Evolutionary conservation across 2,888 invertebrate species (phyloP).

Genomic region (Microctonus brassicae): DNA sequence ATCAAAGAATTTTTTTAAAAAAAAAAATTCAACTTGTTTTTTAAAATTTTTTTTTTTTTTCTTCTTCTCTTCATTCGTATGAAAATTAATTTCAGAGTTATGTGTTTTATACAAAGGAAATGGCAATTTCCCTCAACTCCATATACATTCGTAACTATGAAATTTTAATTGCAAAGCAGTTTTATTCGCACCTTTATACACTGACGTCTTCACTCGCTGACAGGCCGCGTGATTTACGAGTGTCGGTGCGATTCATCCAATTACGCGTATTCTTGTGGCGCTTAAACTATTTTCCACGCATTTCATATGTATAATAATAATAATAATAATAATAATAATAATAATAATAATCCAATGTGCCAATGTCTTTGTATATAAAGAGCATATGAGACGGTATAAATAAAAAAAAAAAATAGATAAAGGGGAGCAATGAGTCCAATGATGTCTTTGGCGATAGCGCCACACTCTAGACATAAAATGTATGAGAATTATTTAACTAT

Average conservation of each 20-base stretch:
- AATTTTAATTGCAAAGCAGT: conserved; percentile 37
- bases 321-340: not conserved
- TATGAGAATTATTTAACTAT: conserved; percentile 18
- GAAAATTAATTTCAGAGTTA: conserved; percentile 21
- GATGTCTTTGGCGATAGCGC: conserved; percentile 34
- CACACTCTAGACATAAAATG: conserved; percentile 16
- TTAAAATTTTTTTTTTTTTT: not conserved
- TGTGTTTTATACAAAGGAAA: conserved; percentile 2
- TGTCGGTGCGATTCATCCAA: conserved; percentile 35
- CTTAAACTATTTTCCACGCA: conserved; percentile 32
- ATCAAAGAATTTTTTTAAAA: too few relatives aligned
- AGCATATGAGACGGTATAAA: not conserved
- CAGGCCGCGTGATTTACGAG: conserved; percentile 30
- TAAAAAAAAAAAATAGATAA: not conserved
- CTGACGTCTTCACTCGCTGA: conserved; percentile 34
- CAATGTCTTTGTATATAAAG: not conserved
- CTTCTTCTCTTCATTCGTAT: not conserved
- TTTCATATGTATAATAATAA: not conserved
- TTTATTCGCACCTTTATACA: conserved; percentile 31
- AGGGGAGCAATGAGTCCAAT: not conserved
- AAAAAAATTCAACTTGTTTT: too few relatives aligned
- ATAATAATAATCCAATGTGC: not conserved
- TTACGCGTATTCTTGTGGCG: conserved; percentile 32
- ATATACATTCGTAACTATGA: conserved; percentile 22
- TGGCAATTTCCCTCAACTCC: conserved; percentile 22